Percentiles rank a stretch among this genome's conserved stretches.
Evolutionary conservation across 2,113 vertebrate species (phyloP).

Genomic region (Xyliphius kryptos): DNA sequence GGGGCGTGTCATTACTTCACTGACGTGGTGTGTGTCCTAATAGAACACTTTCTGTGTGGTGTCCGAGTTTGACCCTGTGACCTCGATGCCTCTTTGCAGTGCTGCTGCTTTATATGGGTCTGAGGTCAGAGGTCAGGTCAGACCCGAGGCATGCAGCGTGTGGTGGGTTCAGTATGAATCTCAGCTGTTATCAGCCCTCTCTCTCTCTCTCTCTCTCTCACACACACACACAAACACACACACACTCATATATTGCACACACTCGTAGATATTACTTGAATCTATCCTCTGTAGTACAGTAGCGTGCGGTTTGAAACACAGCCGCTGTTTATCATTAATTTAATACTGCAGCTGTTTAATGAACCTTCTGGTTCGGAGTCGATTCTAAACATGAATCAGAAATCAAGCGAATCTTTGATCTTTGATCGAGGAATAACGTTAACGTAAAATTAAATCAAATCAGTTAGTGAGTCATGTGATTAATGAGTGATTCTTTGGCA

Average conservation of each 20-base stretch:
- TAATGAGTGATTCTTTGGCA: background rate
- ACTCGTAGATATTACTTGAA: background rate
- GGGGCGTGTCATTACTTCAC: background rate
- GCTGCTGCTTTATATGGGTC: conserved; percentile 5
- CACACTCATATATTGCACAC: background rate
- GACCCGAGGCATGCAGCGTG: conserved; percentile 3
- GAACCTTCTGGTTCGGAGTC: background rate
- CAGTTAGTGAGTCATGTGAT: background rate
- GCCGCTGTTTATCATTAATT: background rate
- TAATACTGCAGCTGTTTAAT: background rate
- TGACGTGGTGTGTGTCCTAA: background rate
- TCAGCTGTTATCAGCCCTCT: conserved; percentile 7
- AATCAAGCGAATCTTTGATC: background rate
- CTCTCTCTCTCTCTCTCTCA: conserved; percentile 1
- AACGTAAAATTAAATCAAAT: background rate
- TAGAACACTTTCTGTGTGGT: background rate
- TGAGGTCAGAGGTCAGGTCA: conserved; percentile 10
- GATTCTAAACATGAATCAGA: background rate
- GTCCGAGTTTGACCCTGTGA: background rate
- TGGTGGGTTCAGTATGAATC: conserved; percentile 1
- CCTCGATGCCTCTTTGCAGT: background rate
- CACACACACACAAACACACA: no score
- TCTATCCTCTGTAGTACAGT: background rate
- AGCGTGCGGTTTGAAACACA: no score
- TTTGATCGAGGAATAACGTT: background rate